Evolutionary conservation across 2,797 vertebrate genomes (phyloP), one percentile per base, ranked within the genome.

Genomic region (Takifugu rubripes): DNA sequence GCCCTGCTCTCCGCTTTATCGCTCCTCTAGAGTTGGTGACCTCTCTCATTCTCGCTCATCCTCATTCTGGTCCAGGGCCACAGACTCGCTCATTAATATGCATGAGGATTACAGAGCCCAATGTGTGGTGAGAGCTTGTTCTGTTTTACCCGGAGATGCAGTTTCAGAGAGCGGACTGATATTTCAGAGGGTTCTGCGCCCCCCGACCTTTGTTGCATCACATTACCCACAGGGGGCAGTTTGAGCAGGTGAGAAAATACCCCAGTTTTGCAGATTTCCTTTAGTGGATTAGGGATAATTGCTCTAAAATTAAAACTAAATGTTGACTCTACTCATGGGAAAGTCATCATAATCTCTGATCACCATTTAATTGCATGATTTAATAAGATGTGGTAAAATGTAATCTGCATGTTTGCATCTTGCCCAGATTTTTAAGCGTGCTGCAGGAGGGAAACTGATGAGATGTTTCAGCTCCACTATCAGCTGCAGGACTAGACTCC

Each of bases 21-120:
- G n/a, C 17, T 33, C 15, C 5, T 8, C 16, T 3, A 40, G 36
- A 40, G 36, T 14, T 14, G 36, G 36, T 40, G 36, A 14, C 50
- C 5, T 36, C 27, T 5, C 24, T 1, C 33, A 9, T n/a, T 42
- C 15, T 7, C 33, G 27, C 33, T 10, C 26, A 43, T 45, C 27
- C 51, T 12, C 16, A 9, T 52, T 33, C 48, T 42, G 14, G 7
- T 17, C 24, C 8, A 1, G 24, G 12, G 12, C 40, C n/a, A 5
- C 47, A 45, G 54, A 12, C 31, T 6, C 2, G 7, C 5, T 58
- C 46, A 49, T 59, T 25, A 61, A 66, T 66, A 59, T 75, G 52
- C 40, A 75, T 59, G 56, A 46, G 54, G 26, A 58, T 68, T 58
- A 26, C 5, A 26, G 49, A 45, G 57, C 52, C 7, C 3, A 8